A percentile compares a stretch with the other conserved stretches of the same genome.
These are phyloP conservation scores for Eristalis tenax DNA, from an alignment of 2,888 invertebrate species.

Conservation along the genomic window DNA sequence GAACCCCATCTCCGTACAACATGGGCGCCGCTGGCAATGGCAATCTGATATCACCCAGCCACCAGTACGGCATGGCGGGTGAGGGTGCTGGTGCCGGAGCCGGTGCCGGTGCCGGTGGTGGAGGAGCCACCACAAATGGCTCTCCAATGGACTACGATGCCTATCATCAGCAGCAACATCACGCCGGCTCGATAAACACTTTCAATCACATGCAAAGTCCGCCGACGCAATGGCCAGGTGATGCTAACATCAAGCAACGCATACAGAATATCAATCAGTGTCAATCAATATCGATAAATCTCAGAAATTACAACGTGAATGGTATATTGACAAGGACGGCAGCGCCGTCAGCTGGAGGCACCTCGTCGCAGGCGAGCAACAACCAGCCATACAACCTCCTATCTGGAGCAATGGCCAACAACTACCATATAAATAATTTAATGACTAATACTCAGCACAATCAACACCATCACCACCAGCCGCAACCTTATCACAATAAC, in stretches of 20 bases:
- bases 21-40: conserved; percentile 74
- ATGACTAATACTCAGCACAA: conserved; percentile 69
- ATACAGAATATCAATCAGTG: conserved; percentile 65
- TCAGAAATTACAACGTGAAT: conserved; percentile 68
- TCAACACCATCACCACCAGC: conserved; percentile 68
- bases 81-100: conserved; percentile 46
- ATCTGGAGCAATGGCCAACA: conserved; percentile 47
- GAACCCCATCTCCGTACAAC: conserved; percentile 78
- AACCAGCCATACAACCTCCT: conserved; percentile 68
- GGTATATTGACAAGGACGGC: conserved; percentile 56
- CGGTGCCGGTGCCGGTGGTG: conserved; percentile 30
- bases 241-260: conserved; percentile 57
- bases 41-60: conserved; percentile 73
- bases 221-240: conserved; percentile 56
- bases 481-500: conserved; percentile 38
- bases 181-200: conserved; percentile 66
- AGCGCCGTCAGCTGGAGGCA: conserved; percentile 43
- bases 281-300: conserved; percentile 36
- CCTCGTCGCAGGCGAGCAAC: conserved; percentile 73
- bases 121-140: conserved; percentile 30
- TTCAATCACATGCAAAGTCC: conserved; percentile 59
- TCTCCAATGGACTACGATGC: conserved; percentile 46
- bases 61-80: conserved; percentile 56
- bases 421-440: conserved; percentile 64
- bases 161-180: conserved; percentile 67